Evolutionary conservation across 2,888 invertebrate species (phyloP), one percentile per base, ranked within the genome.

Genomic region (Balanococcus diminutus): DNA sequence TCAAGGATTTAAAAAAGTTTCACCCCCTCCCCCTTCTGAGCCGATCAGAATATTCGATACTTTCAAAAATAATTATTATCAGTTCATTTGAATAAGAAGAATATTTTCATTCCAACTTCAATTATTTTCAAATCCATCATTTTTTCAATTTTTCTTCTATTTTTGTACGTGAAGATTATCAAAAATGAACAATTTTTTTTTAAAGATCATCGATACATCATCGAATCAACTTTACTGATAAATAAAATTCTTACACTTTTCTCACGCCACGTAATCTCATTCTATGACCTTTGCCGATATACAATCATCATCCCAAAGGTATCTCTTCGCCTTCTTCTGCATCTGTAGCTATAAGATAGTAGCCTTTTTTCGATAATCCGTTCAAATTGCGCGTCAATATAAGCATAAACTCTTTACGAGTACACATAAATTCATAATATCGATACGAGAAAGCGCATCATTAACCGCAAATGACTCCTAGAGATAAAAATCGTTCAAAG

Each of bases 391-490:
- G 61, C 61, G 61, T 61, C 22, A 61, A 25, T 61, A 22, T 25
- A 11, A 2, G 22, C 25, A 2, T 25, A 25, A 9, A 8, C 25
- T 14, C 25, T 25, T 9, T 61, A 22, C 8, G 25, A 9, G 11
- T 19, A n/a, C 19, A 61, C 8, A 25, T 61, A 11, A 25, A 2
- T 11, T 4, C 22, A 61, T 11, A 9, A 61, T 16, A 67, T 16
- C 28, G 28, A 67, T 67, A 28, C 25, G 19, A 67, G 28, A 28
- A 28, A 67, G 67, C 67, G 67, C 67, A 28, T 67, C 67, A 28
- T 67, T 67, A 67, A 67, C 67, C 67, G 67, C 67, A 67, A 67
- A 67, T 67, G 67, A 67, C 67, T 67, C 67, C 6, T 14, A 28
- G 28, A 16, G 25, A 67, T 56, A 67, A 67, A 67, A 28, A 28